These are phyloP conservation scores for Epinephelus malabaricus DNA, from an alignment of 2,797 vertebrate genomes.

Conservation along the genomic window DNA sequence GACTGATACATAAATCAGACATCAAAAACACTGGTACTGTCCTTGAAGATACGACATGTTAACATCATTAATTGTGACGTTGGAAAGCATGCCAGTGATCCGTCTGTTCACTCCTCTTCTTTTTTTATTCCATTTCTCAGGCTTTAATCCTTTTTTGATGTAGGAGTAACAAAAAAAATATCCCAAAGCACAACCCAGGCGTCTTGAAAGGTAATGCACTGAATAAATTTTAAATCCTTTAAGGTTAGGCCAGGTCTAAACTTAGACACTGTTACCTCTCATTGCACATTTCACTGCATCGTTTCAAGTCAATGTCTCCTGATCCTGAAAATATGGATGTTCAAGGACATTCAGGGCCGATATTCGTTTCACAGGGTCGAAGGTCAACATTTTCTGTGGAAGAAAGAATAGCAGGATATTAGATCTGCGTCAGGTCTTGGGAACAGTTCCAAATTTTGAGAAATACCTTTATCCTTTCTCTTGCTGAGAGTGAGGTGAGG, in stretches of 20 bases:
- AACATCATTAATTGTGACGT: slow-evolving; percentile 62
- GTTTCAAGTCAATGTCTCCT: slow-evolving; percentile 72
- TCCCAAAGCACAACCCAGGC: slow-evolving; percentile 51
- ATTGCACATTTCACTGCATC: slow-evolving; percentile 28
- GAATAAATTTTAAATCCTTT: slow-evolving; percentile 52
- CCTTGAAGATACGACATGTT: slow-evolving; percentile 50
- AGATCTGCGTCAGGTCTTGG: slow-evolving; percentile 13
- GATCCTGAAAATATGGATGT: slow-evolving; percentile 87
- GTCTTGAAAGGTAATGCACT: slow-evolving; percentile 45
- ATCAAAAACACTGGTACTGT: slow-evolving; percentile 72
- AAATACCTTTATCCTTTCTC: neutral
- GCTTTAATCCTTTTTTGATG: slow-evolving; percentile 58
- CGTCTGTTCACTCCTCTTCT: slow-evolving; percentile 50
- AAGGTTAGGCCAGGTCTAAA: slow-evolving; percentile 51
- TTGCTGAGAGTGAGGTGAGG: neutral
- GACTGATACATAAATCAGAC: slow-evolving; percentile 46
- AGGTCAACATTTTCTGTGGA: slow-evolving; percentile 91
- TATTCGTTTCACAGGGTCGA: slow-evolving; percentile 90
- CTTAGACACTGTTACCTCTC: slow-evolving; percentile 54
- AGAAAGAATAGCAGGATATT: slow-evolving; percentile 29
- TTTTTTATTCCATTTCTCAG: slow-evolving; percentile 40
- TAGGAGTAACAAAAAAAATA: slow-evolving; percentile 44
- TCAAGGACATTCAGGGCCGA: slow-evolving; percentile 90
- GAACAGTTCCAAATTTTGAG: neutral
- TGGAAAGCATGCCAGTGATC: slow-evolving; percentile 51